Base-by-base conservation (phyloP, 1,140 invertebrate genomes). In the Scaptomyza graminum region DNA sequence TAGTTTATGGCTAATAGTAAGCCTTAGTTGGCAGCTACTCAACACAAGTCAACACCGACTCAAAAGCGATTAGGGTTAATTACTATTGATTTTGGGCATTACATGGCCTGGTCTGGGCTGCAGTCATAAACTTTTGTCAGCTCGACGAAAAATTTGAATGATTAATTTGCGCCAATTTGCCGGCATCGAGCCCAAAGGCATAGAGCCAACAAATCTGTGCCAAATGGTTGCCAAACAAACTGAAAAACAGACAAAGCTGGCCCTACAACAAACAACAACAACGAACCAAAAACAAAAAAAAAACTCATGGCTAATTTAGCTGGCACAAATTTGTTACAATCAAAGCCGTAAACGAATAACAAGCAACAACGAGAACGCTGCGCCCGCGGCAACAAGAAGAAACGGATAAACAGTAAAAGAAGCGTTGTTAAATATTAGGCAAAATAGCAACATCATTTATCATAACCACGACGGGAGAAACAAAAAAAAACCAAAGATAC, bases 301-400 rank as follows among this genome's bases (percentile, higher is more conserved):
- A 12, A 59, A 71, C 66, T 60, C 55, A 60, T 76, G 83, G 75
- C 82, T 87, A 87, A 87, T 87, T 87, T 79, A 47, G 75, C 68
- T 78, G 75, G 66, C 83, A 79, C 83, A 87, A 87, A 87, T 87
- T 87, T 87, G 82, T 87, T 67, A 83, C 82, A 87, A 87, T 87
- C 82, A 87, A 88, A 79, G 66, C 70, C 70, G 63, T 68, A 74
- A 84, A 69, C 76, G 61, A 79, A 59, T 61, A 74, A 59, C 65
- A 51, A 57, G 79, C 0, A 22, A 31, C 72, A 79, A 77, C 80
- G 57, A 66, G 74, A 85, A 74, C 82, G 47, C 16, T 71, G 47
- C 52, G 78, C 67, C 57, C 59, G 60, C 63, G 63, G 79, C 74
- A 60, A 34, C 39, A 39, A 70, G 66, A 76, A 59, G 18, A 62